Percentiles rank a stretch among this genome's conserved stretches.
Evolutionary conservation across 1,140 invertebrate species (phyloP).

Genomic region (Procambarus clarkii): DNA sequence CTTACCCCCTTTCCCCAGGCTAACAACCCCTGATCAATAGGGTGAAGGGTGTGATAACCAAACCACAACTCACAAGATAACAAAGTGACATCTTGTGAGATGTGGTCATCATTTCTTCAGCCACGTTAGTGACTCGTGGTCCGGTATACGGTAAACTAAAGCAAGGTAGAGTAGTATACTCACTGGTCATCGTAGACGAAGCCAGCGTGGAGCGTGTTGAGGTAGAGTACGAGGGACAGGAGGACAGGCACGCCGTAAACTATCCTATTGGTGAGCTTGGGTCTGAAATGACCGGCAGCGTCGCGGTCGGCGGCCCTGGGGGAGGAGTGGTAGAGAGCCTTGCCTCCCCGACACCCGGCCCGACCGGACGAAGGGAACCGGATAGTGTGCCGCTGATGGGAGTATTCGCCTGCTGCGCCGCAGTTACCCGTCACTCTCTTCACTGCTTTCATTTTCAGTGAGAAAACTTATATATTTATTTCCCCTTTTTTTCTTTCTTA

Average conservation of each 20-base stretch:
- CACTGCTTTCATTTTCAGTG: constrained; percentile 48
- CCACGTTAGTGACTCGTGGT: too few relatives aligned
- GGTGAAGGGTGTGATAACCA: too few relatives aligned
- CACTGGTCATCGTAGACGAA: constrained; percentile 71
- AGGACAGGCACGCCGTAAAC: constrained; percentile 57
- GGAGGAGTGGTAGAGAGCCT: constrained; percentile 30
- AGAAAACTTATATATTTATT: too few relatives aligned
- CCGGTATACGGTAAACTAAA: not conserved
- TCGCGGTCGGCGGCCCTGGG: not conserved
- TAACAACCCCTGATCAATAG: too few relatives aligned
- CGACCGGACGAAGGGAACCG: not conserved
- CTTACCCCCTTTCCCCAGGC: too few relatives aligned
- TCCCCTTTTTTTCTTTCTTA: too few relatives aligned
- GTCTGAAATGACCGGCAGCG: not conserved
- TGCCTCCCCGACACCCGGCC: not conserved
- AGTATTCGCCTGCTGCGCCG: constrained; percentile 14
- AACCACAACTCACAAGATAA: too few relatives aligned
- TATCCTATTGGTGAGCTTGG: constrained; percentile 50
- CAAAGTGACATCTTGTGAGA: too few relatives aligned
- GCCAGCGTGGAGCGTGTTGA: constrained; percentile 66
- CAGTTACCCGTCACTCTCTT: constrained; percentile 26
- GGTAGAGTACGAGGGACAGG: constrained; percentile 52
- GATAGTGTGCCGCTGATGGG: constrained; percentile 32
- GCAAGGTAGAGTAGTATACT: constrained; percentile 16
- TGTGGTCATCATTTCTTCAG: too few relatives aligned